Evolutionary conservation across 1,140 invertebrate species (phyloP), one percentile per base, ranked within the genome.

Genomic region (Leguminivora glycinivorella): DNA sequence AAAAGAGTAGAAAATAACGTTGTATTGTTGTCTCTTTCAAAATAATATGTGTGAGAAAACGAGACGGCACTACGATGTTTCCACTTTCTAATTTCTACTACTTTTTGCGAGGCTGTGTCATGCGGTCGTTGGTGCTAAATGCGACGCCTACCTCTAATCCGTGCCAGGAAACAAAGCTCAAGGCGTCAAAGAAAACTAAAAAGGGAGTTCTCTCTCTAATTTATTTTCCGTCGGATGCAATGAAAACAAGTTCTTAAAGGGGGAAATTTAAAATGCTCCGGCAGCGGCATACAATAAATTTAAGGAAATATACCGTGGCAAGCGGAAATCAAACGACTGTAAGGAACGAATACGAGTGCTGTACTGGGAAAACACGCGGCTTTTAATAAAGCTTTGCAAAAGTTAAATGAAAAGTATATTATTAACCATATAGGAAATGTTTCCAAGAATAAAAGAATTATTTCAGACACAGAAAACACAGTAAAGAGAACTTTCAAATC

Each of bases 211-310:
- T 52, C 47, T 22, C 47, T 52, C 6, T 22, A 52, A 52, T 52
- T 52, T 52, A 19, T 52, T 52, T 52, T 52, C 47, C 17, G 47
- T 52, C 47, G 47, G 47, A 52, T 52, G 47, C 47, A 52, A 22
- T 52, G 43, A 52, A 52, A 52, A 52, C 47, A 52, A 52, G 47
- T 52, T 52, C 47, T 52, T 52, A 38, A 38, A 38, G 47, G 19
- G 47, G 47, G 47, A 52, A 52, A 52, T 52, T 52, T 52, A 52
- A 52, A 52, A 22, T 52, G 47, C 47, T n/a, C 47, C 47, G 17
- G 47, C 47, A 52, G 7, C 47, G 47, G 47, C 7, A 52, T 52
- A 52, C 47, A 52, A 52, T 52, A 52, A 52, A 52, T 52, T 52
- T 52, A 52, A 52, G 47, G 47, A 52, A 52, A 52, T 52, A 52